Percentiles rank a stretch among this genome's conserved stretches.
Evolutionary conservation across 2,113 vertebrate species (phyloP).

Genomic region (Bos javanicus): DNA sequence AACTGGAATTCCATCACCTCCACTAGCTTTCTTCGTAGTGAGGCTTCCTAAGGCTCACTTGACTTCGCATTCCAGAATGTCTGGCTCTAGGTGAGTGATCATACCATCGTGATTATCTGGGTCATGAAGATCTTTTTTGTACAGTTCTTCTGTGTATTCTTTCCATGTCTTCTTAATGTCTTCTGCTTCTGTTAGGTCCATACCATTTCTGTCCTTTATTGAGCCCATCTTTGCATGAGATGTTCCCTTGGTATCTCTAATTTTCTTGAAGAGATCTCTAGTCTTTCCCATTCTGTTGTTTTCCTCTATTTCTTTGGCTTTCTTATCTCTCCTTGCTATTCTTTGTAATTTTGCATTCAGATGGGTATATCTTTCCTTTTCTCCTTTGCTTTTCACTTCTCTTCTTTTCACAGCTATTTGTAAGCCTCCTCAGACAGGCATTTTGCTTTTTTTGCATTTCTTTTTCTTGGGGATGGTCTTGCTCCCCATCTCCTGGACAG

Average conservation of each 20-base stretch:
- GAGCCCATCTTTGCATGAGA: background rate
- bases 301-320: background rate
- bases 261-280: background rate
- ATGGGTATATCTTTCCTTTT: background rate
- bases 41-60: background rate
- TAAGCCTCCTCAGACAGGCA: background rate
- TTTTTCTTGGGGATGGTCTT: background rate
- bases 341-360: background rate
- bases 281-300: background rate
- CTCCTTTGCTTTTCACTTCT: background rate
- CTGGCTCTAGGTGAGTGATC: background rate
- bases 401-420: background rate
- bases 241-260: background rate
- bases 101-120: background rate
- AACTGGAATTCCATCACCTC: background rate
- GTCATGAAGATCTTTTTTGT: background rate
- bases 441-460: background rate
- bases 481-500: background rate
- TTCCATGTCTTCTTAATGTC: background rate
- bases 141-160: background rate
- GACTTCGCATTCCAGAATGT: fast-evolving
- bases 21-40: background rate
- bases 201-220: background rate
- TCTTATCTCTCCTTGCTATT: background rate
- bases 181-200: background rate